Evolutionary conservation across 2,888 invertebrate species (phyloP), one percentile per base, ranked within the genome.

Genomic region (Mythimna ferrago): DNA sequence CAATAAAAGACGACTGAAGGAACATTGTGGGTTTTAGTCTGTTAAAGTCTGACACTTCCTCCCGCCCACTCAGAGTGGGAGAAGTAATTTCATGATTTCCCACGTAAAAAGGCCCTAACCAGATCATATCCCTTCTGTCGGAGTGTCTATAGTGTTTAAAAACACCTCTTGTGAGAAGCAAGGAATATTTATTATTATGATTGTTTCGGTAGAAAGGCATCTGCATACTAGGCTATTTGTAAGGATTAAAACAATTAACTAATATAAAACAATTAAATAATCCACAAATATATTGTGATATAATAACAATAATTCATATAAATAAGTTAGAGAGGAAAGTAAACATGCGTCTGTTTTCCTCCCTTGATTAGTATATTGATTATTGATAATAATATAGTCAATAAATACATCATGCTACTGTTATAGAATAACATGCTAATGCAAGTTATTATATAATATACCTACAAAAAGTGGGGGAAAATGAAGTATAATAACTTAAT

Each of bases 261-360:
- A 32, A 32, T 32, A 32, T 32, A 32, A 32, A 32, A 32, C 32
- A 32, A 26, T 26, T 26, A 26, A 32, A 32, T 32, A 4, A 32
- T 32, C 32, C 32, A 32, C 32, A 32, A 32, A 32, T 32, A 32
- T 44, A 41, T 21, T 51, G 51, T 41, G n/a, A 32, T 41, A 32
- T n/a, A 35, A 35, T 11, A 44, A 21, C 26, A 26, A 26, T 11
- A 26, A n/a, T 64, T 53, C 35, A 58, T 44, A 53, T 38, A 73
- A 61, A 61, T 35, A 7, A 16, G 38, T 6, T 32, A 54, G n/a
- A 58, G 53, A 74, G 60, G 48, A 74, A 48, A 48, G 60, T 74
- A 54, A 65, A 66, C 21, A 44, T 7, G 35, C 7, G 1, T 35
- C 26, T 38, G 41, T 74, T 61, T 38, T 74, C 66, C 73, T 61